These are phyloP conservation scores for Scrobipalpa costella DNA, from an alignment of 2,888 invertebrate genomes.

Conservation along the genomic window DNA sequence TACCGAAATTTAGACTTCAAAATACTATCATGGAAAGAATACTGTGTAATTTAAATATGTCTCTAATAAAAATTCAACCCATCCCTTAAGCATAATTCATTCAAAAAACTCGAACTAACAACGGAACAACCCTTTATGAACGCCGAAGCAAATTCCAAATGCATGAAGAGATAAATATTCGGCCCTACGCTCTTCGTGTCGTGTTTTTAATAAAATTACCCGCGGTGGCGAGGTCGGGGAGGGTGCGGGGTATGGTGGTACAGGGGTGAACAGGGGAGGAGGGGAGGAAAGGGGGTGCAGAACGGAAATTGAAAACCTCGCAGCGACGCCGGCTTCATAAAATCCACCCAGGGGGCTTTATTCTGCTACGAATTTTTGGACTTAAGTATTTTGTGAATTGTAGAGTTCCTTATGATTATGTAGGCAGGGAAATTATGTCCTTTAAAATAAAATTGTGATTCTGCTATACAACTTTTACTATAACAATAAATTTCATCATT, in stretches of 20 bases:
- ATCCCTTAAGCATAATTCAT: neutral
- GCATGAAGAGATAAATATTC: conserved; percentile 71
- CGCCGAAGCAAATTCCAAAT: conserved; percentile 47
- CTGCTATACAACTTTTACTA: no score
- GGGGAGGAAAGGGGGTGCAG: conserved; percentile 39
- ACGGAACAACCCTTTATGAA: conserved; percentile 42
- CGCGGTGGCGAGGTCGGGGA: conserved; percentile 38
- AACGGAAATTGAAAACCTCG: conserved; percentile 74
- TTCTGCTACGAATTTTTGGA: conserved; percentile 5
- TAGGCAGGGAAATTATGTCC: no score
- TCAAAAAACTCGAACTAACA: neutral
- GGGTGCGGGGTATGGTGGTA: conserved; percentile 35
- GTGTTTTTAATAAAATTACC: conserved; percentile 78
- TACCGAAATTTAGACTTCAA: no score
- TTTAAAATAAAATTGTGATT: no score
- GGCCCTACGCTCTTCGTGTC: conserved; percentile 46
- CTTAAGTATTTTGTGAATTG: neutral
- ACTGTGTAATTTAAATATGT: no score
- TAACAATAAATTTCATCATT: no score
- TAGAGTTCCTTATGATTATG: no score
- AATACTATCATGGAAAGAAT: no score
- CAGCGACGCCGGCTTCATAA: conserved; percentile 51
- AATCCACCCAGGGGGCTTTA: conserved; percentile 49
- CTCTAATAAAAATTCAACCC: no score
- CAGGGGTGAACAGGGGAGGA: conserved; percentile 41